Evolutionary conservation across 2,888 invertebrate species (phyloP), one percentile per base, ranked within the genome.

Genomic region (Orchesellides sinensis): DNA sequence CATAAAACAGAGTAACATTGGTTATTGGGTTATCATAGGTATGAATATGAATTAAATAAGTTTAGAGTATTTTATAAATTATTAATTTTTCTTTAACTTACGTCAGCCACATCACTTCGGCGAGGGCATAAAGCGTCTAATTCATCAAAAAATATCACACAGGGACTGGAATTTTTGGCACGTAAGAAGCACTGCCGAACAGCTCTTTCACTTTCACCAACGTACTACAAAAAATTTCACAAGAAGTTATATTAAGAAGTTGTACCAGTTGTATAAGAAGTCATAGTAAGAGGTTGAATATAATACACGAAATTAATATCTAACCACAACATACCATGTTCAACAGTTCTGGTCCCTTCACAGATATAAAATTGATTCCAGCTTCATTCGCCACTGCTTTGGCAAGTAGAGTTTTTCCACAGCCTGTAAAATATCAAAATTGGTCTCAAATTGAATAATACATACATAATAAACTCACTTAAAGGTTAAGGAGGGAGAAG

Each of bases 381-480:
- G 98, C 97, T 91, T 99, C 99, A 91, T 99, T 99, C 0, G 99
- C 99, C 47, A 99, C 94, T 25, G 99, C 99, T 92, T 99, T 99
- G 0, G 99, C 99, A 69, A 99, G 91, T 29, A 99, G 92, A 0
- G 99, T 99, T 92, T 99, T 99, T 65, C 86, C 83, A 65, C 72
- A 81, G 2, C 81, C 80, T 81, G 56, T 14, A 47, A 69, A 61
- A 90, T 89, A 85, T 12, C 89, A 89, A 17, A 85, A 23, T 14
- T 40, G 32, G 10, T 52, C 35, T 35, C 35, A 35, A 52, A 21
- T 52, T 21, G 21, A 19, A 21, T 23, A 8, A 35, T 35, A n/a
- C n/a, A n/a, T n/a, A n/a, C n/a, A n/a, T n/a, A 35, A n/a, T 47
- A 47, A 47, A 47, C n/a, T n/a, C 5, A 8, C 47, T 8, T 35